Conservation (phyloP, 2,113 vertebrate genomes). For the Morone saxatilis region DNA sequence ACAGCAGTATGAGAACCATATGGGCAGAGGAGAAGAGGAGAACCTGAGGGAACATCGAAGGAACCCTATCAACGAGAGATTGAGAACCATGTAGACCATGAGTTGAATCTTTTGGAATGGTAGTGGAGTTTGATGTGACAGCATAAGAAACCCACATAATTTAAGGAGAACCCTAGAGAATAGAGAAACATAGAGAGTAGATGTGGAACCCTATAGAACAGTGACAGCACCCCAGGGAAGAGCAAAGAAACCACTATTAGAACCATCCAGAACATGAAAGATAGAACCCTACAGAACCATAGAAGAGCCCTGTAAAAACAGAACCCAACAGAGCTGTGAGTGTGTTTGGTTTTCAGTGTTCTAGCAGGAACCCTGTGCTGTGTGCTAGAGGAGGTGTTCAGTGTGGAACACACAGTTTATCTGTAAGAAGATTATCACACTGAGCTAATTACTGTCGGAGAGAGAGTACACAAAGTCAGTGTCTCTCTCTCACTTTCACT, state of each 20-base stretch:
- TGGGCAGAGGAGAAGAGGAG: too few species aligned
- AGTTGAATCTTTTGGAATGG: too few species aligned
- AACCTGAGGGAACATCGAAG: too few species aligned
- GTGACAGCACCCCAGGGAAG: too few species aligned
- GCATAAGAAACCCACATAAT: neutral
- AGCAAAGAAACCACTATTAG: neutral
- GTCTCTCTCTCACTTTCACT: neutral
- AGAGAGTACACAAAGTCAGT: neutral
- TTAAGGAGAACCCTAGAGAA: neutral
- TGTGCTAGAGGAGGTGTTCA: neutral
- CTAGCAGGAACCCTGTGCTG: slow-evolving; percentile 23
- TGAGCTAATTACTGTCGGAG: slow-evolving; percentile 53
- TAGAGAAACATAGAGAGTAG: neutral
- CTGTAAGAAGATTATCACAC: slow-evolving; percentile 60
- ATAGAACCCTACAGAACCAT: neutral
- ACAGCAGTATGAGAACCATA: too few species aligned
- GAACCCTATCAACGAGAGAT: neutral
- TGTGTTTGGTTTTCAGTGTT: neutral
- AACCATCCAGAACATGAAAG: neutral
- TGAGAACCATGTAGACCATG: neutral
- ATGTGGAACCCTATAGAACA: neutral
- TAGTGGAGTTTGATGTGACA: neutral
- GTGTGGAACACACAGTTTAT: slow-evolving; percentile 36
- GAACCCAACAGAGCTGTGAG: neutral
- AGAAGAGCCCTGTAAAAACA: neutral